These are phyloP conservation scores for Eupithecia inturbata DNA, from an alignment of 2,888 invertebrate species.

Conservation along the genomic window DNA sequence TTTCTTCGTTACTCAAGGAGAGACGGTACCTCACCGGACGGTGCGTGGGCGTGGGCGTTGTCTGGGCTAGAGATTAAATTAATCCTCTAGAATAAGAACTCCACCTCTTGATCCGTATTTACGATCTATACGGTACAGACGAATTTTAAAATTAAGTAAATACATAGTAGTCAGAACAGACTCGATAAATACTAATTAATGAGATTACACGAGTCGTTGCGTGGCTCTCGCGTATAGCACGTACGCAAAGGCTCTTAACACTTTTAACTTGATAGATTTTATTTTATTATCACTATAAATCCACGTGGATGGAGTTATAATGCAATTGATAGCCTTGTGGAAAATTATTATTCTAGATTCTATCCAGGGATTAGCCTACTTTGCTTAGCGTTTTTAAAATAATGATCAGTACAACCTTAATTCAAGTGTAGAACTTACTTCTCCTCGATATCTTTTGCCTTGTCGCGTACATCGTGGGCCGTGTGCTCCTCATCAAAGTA, in stretches of 20 bases:
- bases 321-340: not conserved
- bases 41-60: too few species aligned
- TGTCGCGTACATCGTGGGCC: slow-evolving; percentile 97
- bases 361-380: not conserved
- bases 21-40: too few species aligned
- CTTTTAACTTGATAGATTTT: not conserved
- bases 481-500: slow-evolving; percentile 98
- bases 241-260: too few species aligned
- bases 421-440: slow-evolving; percentile 83
- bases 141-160: not conserved
- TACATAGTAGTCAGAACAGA: not conserved
- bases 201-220: not conserved
- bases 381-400: too few species aligned
- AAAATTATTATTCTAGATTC: not conserved
- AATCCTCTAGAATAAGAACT: too few species aligned
- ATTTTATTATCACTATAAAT: not conserved
- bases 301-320: not conserved
- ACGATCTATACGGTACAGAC: too few species aligned
- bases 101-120: too few species aligned
- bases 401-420: not conserved
- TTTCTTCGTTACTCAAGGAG: too few species aligned
- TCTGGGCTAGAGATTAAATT: too few species aligned
- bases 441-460: slow-evolving; percentile 97
- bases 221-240: not conserved
- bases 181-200: not conserved